These are phyloP conservation scores for Drosophila eohydei DNA, from an alignment of 2,888 invertebrate species.

Conservation along the genomic window DNA sequence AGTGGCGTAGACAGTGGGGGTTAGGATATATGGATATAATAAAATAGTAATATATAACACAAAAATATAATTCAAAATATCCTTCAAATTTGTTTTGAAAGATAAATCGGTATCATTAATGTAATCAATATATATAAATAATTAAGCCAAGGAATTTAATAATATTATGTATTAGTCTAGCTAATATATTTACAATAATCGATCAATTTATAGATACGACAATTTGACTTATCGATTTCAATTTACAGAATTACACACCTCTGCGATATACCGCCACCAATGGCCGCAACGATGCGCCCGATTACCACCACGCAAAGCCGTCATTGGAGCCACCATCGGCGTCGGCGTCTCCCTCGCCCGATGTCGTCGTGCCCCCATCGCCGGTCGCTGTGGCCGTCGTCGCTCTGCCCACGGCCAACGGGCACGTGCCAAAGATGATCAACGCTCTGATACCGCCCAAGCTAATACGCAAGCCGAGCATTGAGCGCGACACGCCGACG, in stretches of 20 bases:
- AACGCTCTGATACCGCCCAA: conserved; percentile 88
- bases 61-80: background rate
- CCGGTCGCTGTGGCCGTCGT: conserved; percentile 60
- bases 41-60: too few relatives aligned
- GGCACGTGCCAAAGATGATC: conserved; percentile 85
- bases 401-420: conserved; percentile 78
- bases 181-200: background rate
- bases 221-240: background rate
- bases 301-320: conserved; percentile 83
- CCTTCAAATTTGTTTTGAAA: too few relatives aligned
- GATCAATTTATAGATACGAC: background rate
- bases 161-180: too few relatives aligned
- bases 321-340: conserved; percentile 82
- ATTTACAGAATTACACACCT: conserved; percentile 81
- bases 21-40: background rate
- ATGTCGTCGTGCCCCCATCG: conserved; percentile 70
- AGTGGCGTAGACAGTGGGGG: conserved; percentile 40
- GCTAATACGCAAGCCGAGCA: conserved; percentile 93
- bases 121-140: background rate
- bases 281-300: conserved; percentile 82
- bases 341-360: conserved; percentile 80
- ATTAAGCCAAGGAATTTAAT: background rate
- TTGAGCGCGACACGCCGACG: conserved; percentile 93
- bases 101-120: too few relatives aligned
- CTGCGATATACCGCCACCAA: conserved; percentile 83